Evolutionary conservation across 2,113 vertebrate species (phyloP).

Genomic region (Leucopsar rothschildi): DNA sequence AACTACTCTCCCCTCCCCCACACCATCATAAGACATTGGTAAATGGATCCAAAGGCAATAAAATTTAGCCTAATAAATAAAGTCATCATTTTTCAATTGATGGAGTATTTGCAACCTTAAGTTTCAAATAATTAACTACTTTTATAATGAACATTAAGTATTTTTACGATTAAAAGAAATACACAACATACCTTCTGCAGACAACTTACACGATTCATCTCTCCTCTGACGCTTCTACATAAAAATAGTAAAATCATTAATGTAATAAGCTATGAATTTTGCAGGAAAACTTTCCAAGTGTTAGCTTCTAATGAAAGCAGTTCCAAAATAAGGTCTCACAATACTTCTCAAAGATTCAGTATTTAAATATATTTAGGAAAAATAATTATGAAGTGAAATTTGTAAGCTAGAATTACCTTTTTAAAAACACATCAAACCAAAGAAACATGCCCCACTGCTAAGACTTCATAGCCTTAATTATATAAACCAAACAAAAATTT

Average conservation of each 20-base stretch:
- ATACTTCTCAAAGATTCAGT: not conserved
- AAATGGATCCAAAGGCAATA: not conserved
- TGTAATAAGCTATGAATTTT: not conserved
- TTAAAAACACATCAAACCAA: not conserved
- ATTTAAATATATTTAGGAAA: not conserved
- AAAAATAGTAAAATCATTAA: slow-evolving; percentile 21
- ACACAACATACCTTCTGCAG: slow-evolving; percentile 76
- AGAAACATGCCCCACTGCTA: not conserved
- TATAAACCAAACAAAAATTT: not conserved
- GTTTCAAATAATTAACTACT: not conserved
- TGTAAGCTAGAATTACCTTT: not conserved
- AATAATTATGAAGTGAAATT: not conserved
- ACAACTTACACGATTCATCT: slow-evolving; percentile 77
- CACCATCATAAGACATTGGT: accelerated
- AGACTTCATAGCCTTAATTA: not conserved
- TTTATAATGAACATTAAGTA: not conserved
- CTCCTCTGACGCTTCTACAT: slow-evolving; percentile 85
- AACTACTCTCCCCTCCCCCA: not conserved
- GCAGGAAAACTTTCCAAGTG: not conserved
- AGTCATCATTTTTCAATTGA: not conserved
- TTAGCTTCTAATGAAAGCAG: not conserved
- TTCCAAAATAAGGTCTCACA: not conserved
- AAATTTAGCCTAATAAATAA: not conserved
- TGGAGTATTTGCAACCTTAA: not conserved
- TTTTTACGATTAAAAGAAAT: not conserved